Percentiles rank a stretch among this genome's conserved stretches.
These are phyloP conservation scores for Ginglymostoma cirratum DNA, from an alignment of 2,113 vertebrate species.

Conservation along the genomic window DNA sequence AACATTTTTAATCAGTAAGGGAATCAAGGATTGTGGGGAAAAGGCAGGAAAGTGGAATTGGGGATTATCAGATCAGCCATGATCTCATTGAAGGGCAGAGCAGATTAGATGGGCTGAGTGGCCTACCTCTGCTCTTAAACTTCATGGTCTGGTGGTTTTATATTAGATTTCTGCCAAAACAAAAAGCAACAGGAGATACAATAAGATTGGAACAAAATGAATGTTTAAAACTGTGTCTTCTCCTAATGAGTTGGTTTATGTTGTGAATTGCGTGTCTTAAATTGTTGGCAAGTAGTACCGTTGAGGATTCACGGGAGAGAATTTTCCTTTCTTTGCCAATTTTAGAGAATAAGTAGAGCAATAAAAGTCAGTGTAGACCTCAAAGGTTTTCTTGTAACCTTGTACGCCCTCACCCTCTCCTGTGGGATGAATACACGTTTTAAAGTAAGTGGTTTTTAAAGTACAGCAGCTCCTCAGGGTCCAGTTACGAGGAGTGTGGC, in stretches of 20 bases:
- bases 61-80: too few species aligned
- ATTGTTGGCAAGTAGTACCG: background rate
- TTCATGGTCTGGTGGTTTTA: too few species aligned
- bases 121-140: too few species aligned
- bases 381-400: background rate
- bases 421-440: background rate
- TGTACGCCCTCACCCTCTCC: background rate
- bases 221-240: background rate
- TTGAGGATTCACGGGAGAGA: background rate
- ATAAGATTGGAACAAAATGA: background rate
- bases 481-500: background rate
- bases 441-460: background rate
- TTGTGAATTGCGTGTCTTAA: background rate
- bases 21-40: too few species aligned
- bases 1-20: too few species aligned
- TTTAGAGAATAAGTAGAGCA: background rate
- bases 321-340: background rate
- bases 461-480: background rate
- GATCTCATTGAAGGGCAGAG: too few species aligned
- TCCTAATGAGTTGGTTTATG: background rate
- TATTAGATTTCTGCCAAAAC: background rate
- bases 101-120: too few species aligned
- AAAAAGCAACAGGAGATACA: background rate
- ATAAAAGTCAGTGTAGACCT: background rate
- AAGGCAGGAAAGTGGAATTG: too few species aligned